Evolutionary conservation across 2,113 vertebrate species (phyloP).

Genomic region (Pelusios castaneus): DNA sequence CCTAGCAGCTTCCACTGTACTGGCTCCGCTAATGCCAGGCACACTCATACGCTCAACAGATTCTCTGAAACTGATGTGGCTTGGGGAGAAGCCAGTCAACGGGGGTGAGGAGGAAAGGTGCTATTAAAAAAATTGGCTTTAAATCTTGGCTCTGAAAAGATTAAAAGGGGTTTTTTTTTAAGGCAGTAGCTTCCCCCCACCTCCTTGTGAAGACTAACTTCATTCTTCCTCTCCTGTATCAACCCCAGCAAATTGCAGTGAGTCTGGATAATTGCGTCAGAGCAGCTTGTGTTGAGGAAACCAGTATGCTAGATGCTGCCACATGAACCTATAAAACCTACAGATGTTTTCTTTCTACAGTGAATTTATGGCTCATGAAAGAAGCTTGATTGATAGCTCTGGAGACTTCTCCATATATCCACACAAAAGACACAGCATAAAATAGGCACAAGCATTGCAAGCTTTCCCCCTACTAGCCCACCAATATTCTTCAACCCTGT

Average conservation of each 20-base stretch:
- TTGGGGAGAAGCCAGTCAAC: conserved; percentile 62
- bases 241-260: conserved; percentile 11
- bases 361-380: conserved; percentile 25
- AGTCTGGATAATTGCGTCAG: neutral
- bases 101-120: neutral
- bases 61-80: conserved; percentile 46
- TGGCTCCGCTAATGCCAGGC: conserved; percentile 59
- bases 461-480: neutral
- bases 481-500: rapidly evolving
- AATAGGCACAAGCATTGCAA: rapidly evolving
- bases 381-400: conserved; percentile 6
- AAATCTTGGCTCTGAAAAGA: conserved; percentile 33
- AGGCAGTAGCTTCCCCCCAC: neutral
- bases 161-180: neutral
- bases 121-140: conserved; percentile 56
- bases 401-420: conserved; percentile 22
- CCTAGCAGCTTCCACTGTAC: conserved; percentile 59
- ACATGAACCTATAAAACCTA: conserved; percentile 20
- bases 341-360: conserved; percentile 21
- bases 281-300: neutral
- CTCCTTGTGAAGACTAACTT: neutral
- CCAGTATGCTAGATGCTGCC: neutral
- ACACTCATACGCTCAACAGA: conserved; percentile 66
- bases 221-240: conserved; percentile 18
- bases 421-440: neutral